Conservation (phyloP, 2,113 vertebrate genomes). For the Lepus timidus region DNA sequence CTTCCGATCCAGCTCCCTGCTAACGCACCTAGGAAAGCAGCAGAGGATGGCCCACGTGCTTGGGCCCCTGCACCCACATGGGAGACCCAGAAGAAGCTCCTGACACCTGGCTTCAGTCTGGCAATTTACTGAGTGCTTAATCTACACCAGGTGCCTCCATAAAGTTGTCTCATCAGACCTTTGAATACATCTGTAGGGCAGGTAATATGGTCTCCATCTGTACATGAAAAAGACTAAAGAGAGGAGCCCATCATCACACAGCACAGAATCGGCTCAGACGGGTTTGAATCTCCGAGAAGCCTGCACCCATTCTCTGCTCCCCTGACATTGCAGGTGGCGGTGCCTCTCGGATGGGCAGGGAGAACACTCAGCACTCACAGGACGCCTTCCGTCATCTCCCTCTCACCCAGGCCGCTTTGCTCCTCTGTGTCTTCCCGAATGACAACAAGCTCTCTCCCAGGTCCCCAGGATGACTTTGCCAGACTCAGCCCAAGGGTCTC, state of each 20-base stretch:
- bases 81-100: too few relatives aligned
- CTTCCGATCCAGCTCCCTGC: too few relatives aligned
- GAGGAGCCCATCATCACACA: accelerated
- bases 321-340: background rate
- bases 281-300: background rate
- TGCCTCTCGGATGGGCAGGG: background rate
- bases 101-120: too few relatives aligned
- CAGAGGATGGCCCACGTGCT: too few relatives aligned
- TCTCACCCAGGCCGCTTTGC: background rate
- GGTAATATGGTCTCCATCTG: background rate
- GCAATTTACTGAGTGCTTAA: background rate
- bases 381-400: background rate
- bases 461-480: background rate
- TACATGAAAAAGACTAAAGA: background rate
- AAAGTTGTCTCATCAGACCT: background rate
- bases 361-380: accelerated
- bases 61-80: too few relatives aligned
- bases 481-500: background rate
- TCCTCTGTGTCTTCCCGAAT: background rate
- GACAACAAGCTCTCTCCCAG: background rate
- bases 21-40: too few relatives aligned
- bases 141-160: background rate
- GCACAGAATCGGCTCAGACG: background rate
- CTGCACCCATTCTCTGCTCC: too few relatives aligned
- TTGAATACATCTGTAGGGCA: background rate